A percentile compares a stretch with the other conserved stretches of the same genome.
Conservation (phyloP, 2,113 vertebrate species). For the Zosterops japonicus region DNA sequence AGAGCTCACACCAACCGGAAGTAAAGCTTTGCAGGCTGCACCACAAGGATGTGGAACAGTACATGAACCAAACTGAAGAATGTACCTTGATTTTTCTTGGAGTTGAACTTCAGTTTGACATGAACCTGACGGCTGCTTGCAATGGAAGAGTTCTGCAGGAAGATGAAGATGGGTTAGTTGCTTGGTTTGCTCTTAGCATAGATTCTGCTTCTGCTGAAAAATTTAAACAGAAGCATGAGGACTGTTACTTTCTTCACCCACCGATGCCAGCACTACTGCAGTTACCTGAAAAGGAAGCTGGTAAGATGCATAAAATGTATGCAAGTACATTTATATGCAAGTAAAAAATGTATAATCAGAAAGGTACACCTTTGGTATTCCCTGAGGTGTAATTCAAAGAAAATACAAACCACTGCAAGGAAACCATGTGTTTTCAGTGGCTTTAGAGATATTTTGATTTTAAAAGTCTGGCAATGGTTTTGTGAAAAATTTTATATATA, state of each 20-base stretch:
- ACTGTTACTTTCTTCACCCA: conserved; percentile 80
- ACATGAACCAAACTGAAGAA: conserved; percentile 68
- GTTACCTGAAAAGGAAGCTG: conserved; percentile 87
- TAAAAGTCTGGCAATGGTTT: neutral
- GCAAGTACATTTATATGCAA: neutral
- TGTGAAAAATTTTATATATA: neutral
- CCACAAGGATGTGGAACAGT: conserved; percentile 74
- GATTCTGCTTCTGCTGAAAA: conserved; percentile 73
- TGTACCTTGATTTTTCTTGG: conserved; percentile 86
- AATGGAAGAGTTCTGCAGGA: neutral
- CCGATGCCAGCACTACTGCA: conserved; percentile 84
- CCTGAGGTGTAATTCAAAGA: neutral
- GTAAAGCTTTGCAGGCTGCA: conserved; percentile 80
- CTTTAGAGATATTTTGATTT: neutral
- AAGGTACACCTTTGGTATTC: neutral
- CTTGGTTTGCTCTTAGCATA: conserved; percentile 89
- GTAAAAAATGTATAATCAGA: neutral
- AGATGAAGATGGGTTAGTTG: conserved; percentile 72
- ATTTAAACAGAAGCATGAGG: conserved; percentile 73
- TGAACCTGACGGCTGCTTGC: neutral
- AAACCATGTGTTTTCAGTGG: neutral
- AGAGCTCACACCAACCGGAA: conserved; percentile 54
- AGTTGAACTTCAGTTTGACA: conserved; percentile 76
- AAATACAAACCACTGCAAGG: neutral
- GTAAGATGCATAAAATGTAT: conserved; percentile 72